Percentiles rank a stretch among this genome's conserved stretches.
Conservation (phyloP, 2,113 vertebrate species). For the Stictonetta naevosa region DNA sequence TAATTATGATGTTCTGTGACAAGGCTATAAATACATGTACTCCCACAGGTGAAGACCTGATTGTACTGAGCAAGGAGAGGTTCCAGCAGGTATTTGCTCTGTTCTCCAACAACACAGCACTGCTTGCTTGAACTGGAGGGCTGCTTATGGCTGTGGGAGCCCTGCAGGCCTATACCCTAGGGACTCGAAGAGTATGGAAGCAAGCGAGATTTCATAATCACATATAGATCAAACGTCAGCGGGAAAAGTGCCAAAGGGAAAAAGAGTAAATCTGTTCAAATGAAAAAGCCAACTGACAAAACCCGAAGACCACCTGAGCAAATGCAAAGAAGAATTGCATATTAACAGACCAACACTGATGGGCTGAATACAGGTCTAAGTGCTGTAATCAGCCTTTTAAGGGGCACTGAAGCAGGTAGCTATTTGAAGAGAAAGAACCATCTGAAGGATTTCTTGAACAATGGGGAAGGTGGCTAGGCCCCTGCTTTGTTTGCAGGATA, state of each 20-base stretch:
- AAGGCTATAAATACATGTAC: not conserved
- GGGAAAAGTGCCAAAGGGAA: not conserved
- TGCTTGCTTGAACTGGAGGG: not conserved
- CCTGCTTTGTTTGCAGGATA: not conserved
- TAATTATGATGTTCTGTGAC: constrained; percentile 47
- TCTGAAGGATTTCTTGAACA: not conserved
- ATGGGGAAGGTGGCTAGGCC: not conserved
- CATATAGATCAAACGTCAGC: not conserved
- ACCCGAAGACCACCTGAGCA: not conserved
- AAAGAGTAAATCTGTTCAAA: not conserved
- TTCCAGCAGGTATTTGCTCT: not conserved
- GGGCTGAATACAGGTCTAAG: not conserved
- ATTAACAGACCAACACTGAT: not conserved
- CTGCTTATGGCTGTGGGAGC: not conserved
- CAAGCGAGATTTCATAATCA: not conserved
- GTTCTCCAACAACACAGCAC: not conserved
- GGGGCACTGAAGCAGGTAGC: not conserved
- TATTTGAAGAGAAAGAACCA: not conserved
- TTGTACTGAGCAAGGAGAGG: not conserved
- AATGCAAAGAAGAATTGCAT: not conserved
- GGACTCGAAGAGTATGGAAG: not conserved
- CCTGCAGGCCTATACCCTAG: accelerated
- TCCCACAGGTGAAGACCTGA: constrained; percentile 17
- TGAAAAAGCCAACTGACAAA: not conserved
- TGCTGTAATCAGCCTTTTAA: not conserved